Percentiles rank a stretch among this genome's conserved stretches.
Conservation (phyloP, 37 sponge, comb jelly and placozoan species). For the Halisarca cf. caerulea region DNA sequence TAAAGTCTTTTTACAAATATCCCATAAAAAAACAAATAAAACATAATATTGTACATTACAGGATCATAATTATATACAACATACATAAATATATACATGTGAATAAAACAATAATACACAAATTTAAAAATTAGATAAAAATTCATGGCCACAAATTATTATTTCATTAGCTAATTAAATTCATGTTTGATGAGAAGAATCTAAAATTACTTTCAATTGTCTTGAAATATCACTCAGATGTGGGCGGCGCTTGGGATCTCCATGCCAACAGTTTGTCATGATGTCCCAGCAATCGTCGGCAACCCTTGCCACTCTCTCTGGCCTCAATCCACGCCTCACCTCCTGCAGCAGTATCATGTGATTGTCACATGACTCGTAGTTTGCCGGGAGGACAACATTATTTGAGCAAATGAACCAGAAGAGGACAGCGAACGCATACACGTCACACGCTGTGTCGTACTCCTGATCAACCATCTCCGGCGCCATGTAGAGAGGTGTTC, state of each 20-base stretch:
- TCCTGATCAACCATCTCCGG: slow-evolving; percentile 84
- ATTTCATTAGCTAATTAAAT: no score
- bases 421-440: slow-evolving; percentile 96
- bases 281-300: slow-evolving; percentile 82
- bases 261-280: slow-evolving; percentile 90
- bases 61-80: no score
- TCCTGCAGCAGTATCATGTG: slow-evolving; percentile 80
- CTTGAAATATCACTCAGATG: slow-evolving; percentile 73
- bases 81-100: no score
- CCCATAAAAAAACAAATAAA: no score
- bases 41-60: no score
- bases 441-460: slow-evolving; percentile 90
- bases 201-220: slow-evolving; percentile 53
- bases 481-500: slow-evolving; percentile 98
- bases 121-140: no score
- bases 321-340: slow-evolving; percentile 86
- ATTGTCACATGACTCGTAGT: slow-evolving; percentile 81
- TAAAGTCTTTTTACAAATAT: no score
- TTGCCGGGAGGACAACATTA: slow-evolving; percentile 33
- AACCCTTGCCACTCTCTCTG: slow-evolving; percentile 80
- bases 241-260: slow-evolving; percentile 62
- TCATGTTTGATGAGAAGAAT: no score
- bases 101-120: no score
- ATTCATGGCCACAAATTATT: no score
- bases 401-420: slow-evolving; percentile 86